Conservation (phyloP, 2,113 vertebrate species). For the Grammatotria lemairii region DNA sequence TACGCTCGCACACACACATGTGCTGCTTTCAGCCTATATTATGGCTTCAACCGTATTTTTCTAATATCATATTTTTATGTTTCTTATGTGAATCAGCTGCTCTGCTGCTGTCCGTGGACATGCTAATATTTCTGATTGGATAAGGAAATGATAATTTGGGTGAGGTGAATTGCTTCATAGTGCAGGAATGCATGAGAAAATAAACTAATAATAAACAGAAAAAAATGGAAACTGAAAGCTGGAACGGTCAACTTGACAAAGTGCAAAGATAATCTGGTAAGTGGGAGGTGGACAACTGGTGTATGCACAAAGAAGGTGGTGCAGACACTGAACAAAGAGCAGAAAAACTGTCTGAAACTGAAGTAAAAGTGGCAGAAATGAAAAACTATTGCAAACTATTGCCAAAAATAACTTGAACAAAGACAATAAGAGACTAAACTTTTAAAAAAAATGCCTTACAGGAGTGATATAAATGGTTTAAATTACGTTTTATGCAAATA, state of each 20-base stretch:
- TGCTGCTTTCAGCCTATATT: not conserved
- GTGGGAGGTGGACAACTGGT: not conserved
- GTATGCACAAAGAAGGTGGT: not conserved
- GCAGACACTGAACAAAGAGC: not conserved
- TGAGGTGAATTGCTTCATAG: not conserved
- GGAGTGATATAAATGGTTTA: not conserved
- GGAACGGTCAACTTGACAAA: not conserved
- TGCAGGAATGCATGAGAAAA: not conserved
- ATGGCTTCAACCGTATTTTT: accelerated
- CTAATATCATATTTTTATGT: not conserved
- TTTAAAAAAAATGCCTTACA: accelerated
- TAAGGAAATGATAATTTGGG: not conserved
- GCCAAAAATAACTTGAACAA: not conserved
- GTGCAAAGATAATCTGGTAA: not conserved
- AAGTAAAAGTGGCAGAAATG: not conserved
- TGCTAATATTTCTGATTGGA: accelerated
- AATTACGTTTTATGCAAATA: not conserved
- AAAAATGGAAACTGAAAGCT: not conserved
- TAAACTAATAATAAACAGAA: not conserved
- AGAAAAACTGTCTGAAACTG: not conserved
- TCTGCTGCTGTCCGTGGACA: not conserved
- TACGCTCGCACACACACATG: accelerated
- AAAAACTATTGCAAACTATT: not conserved
- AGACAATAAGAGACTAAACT: not conserved
- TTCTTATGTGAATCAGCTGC: not conserved